Conservation (phyloP, 2,888 invertebrate genomes). For the Oscheius sp. region DNA sequence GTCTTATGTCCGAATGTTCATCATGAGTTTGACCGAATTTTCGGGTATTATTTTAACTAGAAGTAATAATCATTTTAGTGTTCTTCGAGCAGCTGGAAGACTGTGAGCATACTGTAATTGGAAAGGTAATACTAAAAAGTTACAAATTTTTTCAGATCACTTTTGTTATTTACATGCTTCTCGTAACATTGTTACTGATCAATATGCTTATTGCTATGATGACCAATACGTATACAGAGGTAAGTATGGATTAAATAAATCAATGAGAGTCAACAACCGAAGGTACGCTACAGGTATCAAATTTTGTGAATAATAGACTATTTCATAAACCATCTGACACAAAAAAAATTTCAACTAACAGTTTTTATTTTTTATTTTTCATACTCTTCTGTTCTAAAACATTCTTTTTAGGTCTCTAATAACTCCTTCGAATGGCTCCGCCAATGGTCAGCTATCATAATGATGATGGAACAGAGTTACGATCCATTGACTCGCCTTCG, state of each 20-base stretch:
- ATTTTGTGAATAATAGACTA: neutral
- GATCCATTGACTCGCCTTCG: constrained; percentile 85
- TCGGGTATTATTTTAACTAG: constrained; percentile 74
- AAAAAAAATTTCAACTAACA: neutral
- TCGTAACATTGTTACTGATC: constrained; percentile 86
- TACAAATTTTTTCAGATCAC: constrained; percentile 73
- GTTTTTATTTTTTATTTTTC: neutral
- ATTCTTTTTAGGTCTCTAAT: constrained; percentile 82
- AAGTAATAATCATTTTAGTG: constrained; percentile 70
- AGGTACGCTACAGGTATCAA: neutral
- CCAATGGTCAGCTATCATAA: constrained; percentile 94
- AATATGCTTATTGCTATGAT: constrained; percentile 99
- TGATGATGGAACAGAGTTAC: constrained; percentile 94
- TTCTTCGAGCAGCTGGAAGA: constrained; percentile 90
- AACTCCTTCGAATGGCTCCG: constrained; percentile 97
- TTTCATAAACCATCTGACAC: too few species aligned
- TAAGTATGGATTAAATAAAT: neutral
- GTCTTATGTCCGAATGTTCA: constrained; percentile 85
- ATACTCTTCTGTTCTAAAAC: neutral
- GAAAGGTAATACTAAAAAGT: constrained; percentile 48
- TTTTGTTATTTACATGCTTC: constrained; percentile 94
- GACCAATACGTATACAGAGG: constrained; percentile 97
- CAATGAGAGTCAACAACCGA: neutral
- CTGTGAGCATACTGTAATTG: constrained; percentile 78
- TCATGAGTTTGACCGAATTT: constrained; percentile 96